phyloP scores from a whole-genome alignment of 2,888 invertebrate genomes.

The Pyrgus malvae region DNA sequence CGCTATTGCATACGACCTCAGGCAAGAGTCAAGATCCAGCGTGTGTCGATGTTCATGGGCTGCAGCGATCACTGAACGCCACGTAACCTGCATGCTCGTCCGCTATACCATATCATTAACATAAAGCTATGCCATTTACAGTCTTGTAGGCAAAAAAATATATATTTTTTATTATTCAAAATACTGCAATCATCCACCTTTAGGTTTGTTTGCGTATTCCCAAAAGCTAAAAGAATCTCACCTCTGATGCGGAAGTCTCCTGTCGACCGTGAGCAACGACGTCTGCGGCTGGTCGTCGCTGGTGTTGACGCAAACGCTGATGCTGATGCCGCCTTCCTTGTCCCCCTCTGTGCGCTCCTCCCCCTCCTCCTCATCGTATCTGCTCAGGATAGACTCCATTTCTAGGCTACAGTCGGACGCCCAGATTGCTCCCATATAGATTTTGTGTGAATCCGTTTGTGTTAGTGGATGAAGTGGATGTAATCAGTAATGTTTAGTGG shows the following conservation, averaged over 20 bases:
- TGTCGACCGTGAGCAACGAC: slow-evolving; percentile 66
- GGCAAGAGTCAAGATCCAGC: too few relatives aligned
- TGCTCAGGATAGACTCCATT: slow-evolving; percentile 69
- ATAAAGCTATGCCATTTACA: too few relatives aligned
- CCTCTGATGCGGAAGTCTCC: slow-evolving; percentile 69
- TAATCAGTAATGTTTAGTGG: not conserved
- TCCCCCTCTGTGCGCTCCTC: slow-evolving; percentile 46
- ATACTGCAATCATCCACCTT: too few relatives aligned
- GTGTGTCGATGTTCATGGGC: too few relatives aligned
- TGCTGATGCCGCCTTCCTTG: slow-evolving; percentile 60
- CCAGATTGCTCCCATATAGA: slow-evolving; percentile 22
- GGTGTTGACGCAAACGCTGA: slow-evolving; percentile 72
- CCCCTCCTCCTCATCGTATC: slow-evolving; percentile 72
- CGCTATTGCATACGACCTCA: too few relatives aligned
- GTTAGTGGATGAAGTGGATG: not conserved
- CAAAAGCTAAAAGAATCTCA: slow-evolving; percentile 30
- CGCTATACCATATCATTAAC: too few relatives aligned
- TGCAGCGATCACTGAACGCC: too few relatives aligned
- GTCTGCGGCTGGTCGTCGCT: slow-evolving; percentile 58
- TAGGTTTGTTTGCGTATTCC: too few relatives aligned
- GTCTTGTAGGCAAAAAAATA: too few relatives aligned
- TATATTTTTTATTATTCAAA: too few relatives aligned
- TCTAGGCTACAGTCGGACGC: slow-evolving; percentile 45
- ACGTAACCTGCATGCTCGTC: too few relatives aligned
- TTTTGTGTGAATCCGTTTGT: slow-evolving; percentile 2